Conservation (phyloP, 2,113 vertebrate genomes). For the Anguilla rostrata region DNA sequence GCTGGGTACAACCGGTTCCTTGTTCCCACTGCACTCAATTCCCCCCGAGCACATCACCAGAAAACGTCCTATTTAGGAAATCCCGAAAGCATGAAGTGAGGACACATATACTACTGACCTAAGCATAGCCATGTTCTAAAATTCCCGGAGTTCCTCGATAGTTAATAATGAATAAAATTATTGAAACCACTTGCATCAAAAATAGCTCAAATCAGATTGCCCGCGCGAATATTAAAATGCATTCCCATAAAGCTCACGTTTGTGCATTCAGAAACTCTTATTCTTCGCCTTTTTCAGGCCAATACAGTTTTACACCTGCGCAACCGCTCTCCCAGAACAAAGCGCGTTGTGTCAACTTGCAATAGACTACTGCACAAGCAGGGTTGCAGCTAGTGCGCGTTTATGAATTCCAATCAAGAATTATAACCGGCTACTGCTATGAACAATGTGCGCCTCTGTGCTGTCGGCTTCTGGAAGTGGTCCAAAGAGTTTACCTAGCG, state of each 20-base stretch:
- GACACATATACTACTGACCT: neutral
- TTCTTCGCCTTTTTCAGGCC: neutral
- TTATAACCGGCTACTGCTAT: neutral
- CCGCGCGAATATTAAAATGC: too few relatives aligned
- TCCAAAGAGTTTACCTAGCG: neutral
- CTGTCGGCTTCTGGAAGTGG: neutral
- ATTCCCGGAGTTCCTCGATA: neutral
- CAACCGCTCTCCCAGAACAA: neutral
- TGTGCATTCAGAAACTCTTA: neutral
- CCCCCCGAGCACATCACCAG: neutral
- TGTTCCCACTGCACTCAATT: neutral
- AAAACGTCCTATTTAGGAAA: neutral
- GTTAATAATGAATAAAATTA: neutral
- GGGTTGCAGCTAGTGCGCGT: neutral
- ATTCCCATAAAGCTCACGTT: neutral
- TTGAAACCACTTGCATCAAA: too few relatives aligned
- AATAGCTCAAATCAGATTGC: too few relatives aligned
- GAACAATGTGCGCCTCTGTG: neutral
- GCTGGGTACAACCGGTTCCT: neutral
- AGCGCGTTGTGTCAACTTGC: neutral
- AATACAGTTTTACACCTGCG: neutral
- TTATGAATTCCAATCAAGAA: neutral
- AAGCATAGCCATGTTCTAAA: neutral
- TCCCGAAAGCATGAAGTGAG: neutral
- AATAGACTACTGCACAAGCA: neutral